Evolutionary conservation across 35 echinoderm and acorn worm species (phyloP).

Genomic region (Amphiura filiformis): DNA sequence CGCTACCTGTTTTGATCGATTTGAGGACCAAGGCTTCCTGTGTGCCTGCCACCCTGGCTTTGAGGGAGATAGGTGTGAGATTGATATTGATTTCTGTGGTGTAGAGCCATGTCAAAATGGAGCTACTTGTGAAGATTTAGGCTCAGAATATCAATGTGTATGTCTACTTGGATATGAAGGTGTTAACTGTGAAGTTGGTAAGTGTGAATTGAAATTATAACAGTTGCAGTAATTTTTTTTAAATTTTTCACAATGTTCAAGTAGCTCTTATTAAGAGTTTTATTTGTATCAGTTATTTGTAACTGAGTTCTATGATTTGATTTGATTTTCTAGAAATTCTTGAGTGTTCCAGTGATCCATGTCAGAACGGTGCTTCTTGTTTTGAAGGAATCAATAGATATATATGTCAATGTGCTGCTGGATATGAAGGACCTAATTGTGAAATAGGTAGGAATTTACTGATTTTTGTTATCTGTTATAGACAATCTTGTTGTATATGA

Average conservation of each 20-base stretch:
- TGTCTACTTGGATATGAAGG: neutral
- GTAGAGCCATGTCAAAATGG: neutral
- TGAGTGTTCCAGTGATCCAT: neutral
- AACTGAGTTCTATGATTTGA: neutral
- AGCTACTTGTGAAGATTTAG: neutral
- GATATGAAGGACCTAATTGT: neutral
- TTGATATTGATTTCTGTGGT: neutral
- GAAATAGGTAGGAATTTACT: no score
- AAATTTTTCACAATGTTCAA: neutral
- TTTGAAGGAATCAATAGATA: neutral
- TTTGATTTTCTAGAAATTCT: neutral
- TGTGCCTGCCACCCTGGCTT: slow-evolving; percentile 10
- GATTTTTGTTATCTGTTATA: no score
- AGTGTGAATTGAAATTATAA: neutral
- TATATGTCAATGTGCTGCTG: neutral
- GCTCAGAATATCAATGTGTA: neutral
- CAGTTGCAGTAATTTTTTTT: neutral
- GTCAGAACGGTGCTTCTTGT: neutral
- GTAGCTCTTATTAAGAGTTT: neutral
- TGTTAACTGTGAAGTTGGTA: neutral
- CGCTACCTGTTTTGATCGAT: slow-evolving; percentile 22
- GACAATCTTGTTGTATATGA: no score
- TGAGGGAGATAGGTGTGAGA: slow-evolving; percentile 26
- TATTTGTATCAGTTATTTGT: neutral
- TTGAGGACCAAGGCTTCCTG: neutral